Evolutionary conservation across 2,797 vertebrate genomes (phyloP), one percentile per base, ranked within the genome.

Genomic region (Acrossocheilus wenchowensis): DNA sequence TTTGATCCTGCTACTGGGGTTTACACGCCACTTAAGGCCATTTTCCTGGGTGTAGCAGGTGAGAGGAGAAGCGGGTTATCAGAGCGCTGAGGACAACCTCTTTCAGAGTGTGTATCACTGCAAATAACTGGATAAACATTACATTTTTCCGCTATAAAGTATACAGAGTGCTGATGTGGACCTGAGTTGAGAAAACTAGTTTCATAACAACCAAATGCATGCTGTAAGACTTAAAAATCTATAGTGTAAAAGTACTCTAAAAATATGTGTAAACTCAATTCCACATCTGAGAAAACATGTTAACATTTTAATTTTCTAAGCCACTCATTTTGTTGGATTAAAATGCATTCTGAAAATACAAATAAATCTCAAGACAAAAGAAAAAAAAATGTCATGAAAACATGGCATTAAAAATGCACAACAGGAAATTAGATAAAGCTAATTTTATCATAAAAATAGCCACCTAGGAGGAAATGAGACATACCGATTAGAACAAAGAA

Each of bases 1-100:
- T 74, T 85, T 74, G 60, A 75, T 85, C 64, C 77, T 78, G 36
- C 81, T 26, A 17, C 62, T 39, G 21, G 79, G n/a, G 72, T 77
- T 60, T 82, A 34, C 23, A 21, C 0, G 6, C 43, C 83, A 85
- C 83, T 78, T 60, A 78, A 73, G 41, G 26, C 21, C 12, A 23
- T 73, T 85, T 72, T 79, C n/a, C 48, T 62, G 17, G 2, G 52
- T 12, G 39, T 48, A 79, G 77, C 66, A 79, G 83, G 77, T 72
- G 64, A 85, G 62, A 43, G 26, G 14, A 39, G 50, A 62, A 80
- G 50, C 48, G 64, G 19, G 21, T 45, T 85, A 57, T 77, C 30
- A 14, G 14, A 64, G 72, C 21, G 2, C 14, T 78, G 30, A 41
- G 17, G 23, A 64, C 17, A 60, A 54, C 73, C 45, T 66, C 43